Percentiles rank a stretch among this genome's conserved stretches.
These are phyloP conservation scores for Hedya salicella DNA, from an alignment of 2,888 invertebrate genomes.

Conservation along the genomic window DNA sequence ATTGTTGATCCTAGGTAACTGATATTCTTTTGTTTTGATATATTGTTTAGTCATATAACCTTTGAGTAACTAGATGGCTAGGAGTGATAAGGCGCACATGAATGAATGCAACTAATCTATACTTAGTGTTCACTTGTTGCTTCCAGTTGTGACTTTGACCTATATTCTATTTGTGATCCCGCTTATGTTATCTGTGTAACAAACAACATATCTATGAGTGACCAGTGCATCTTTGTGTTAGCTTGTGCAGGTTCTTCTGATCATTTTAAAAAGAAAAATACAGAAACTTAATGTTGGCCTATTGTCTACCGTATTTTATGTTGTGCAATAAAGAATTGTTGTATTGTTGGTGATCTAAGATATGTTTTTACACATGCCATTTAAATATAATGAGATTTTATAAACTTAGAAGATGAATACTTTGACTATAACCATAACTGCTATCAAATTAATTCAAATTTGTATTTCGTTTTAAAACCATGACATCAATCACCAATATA, in stretches of 20 bases:
- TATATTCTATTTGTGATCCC: slow-evolving; percentile 24
- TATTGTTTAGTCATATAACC: slow-evolving; percentile 16
- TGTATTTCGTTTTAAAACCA: too few species aligned
- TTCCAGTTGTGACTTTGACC: slow-evolving; percentile 39
- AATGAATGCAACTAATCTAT: slow-evolving; percentile 14
- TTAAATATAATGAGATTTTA: too few species aligned
- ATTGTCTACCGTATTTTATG: too few species aligned
- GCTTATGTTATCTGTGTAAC: slow-evolving; percentile 12
- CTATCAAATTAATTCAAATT: not conserved
- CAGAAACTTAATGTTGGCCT: too few species aligned
- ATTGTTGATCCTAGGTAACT: slow-evolving; percentile 28
- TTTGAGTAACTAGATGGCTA: not conserved
- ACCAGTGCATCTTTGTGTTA: slow-evolving; percentile 3
- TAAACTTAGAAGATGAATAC: too few species aligned
- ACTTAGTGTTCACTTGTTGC: slow-evolving; percentile 35
- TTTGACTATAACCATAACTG: too few species aligned
- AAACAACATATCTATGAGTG: not conserved
- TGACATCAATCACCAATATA: not conserved
- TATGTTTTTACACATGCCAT: too few species aligned
- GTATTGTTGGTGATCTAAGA: too few species aligned
- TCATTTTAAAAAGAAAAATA: not conserved
- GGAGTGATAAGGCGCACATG: slow-evolving; percentile 18
- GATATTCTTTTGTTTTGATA: slow-evolving; percentile 27
- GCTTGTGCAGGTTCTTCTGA: not conserved
- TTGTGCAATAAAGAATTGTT: too few species aligned